Evolutionary conservation across 2,888 invertebrate genomes (phyloP), one percentile per base, ranked within the genome.

Genomic region (Heliconius ethilla): DNA sequence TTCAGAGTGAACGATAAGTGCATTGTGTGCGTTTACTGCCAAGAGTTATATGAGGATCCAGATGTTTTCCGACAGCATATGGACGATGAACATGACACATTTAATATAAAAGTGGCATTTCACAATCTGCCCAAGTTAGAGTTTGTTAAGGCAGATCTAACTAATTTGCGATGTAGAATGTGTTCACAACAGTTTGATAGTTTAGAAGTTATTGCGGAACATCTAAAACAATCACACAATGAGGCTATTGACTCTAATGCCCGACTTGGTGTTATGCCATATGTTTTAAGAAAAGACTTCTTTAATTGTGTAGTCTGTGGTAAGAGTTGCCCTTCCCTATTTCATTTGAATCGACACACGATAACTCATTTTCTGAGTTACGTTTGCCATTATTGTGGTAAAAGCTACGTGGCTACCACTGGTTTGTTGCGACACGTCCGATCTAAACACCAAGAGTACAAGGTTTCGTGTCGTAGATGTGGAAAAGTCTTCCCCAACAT

Each of bases 11-110:
- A 91, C 86, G 91, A 92, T 86, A 93, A 91, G 80, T 90, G 90
- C 27, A 90, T 93, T 84, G 87, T 92, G 73, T 94, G 94, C 88
- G 93, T 93, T 77, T 93, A 91, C 88, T 94, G 93, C 86, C 90
- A 90, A 80, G 92, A 92, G 81, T 82, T 91, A 6, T 92, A 85
- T 85, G 91, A 91, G 70, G 91, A 93, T 72, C 90, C 93, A 0
- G 87, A 87, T 10, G 78, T 82, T 33, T 93, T 93, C 85, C 83
- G 92, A 37, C 75, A 73, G 3, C 93, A 93, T 78, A 92, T 93
- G 90, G 88, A 88, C 73, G 83, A 85, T 0, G 92, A 94, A 80
- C 93, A 93, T 81, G 82, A 84, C 5, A 85, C 83, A n/a, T 92
- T 91, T 83, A 89, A 87, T 76, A 82, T 90, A 25, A 90, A 89